Conservation (phyloP, 2,797 vertebrate genomes). For the Lepidocolaptes lacrymiger region DNA sequence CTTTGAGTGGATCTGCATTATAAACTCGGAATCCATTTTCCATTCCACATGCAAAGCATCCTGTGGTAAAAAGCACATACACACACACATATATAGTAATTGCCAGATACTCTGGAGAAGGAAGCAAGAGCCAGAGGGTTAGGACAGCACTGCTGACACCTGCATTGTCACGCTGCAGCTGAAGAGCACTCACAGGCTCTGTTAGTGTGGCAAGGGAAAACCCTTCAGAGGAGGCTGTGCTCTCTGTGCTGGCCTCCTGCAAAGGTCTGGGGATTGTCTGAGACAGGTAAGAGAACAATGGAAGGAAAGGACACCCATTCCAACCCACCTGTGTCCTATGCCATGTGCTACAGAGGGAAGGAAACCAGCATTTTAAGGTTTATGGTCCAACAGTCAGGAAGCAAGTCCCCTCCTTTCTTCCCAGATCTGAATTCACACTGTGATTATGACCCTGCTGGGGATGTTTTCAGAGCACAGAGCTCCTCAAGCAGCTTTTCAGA, state of each 20-base stretch:
- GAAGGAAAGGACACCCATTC: not conserved
- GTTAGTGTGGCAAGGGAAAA: not conserved
- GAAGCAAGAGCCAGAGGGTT: not conserved
- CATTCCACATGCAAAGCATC: slow-evolving; percentile 99
- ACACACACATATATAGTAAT: not conserved
- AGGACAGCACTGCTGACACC: not conserved
- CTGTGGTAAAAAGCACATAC: slow-evolving; percentile 74
- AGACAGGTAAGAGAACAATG: not conserved
- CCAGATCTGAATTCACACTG: not conserved
- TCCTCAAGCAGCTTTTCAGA: not conserved
- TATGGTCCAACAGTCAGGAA: not conserved
- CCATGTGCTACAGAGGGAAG: not conserved
- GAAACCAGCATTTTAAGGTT: not conserved
- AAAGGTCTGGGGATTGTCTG: not conserved
- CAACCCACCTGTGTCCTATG: not conserved
- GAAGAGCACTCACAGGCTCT: not conserved
- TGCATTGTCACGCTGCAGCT: not conserved
- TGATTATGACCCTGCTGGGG: accelerated
- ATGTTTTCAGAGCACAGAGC: not conserved
- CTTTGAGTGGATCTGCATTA: slow-evolving; percentile 98
- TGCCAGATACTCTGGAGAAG: not conserved
- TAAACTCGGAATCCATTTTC: slow-evolving; percentile 98
- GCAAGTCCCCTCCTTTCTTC: not conserved
- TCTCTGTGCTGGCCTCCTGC: not conserved
- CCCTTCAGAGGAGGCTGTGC: not conserved